Evolutionary conservation across 2,797 vertebrate genomes (phyloP).

Genomic region (Ceyx erithaca): DNA sequence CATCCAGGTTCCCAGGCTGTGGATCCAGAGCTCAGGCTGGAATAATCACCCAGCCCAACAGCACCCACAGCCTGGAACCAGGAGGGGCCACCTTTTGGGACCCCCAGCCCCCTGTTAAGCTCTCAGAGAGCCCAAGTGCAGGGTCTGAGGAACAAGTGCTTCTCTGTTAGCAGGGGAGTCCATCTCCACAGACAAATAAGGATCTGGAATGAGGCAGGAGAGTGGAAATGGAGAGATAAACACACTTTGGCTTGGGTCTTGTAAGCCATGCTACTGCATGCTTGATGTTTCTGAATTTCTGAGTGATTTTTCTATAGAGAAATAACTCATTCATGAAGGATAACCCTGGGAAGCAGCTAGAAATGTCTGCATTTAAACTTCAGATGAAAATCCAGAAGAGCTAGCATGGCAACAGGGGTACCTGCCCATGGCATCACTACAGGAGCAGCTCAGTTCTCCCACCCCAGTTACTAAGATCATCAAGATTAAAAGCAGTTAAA

Average conservation of each 20-base stretch:
- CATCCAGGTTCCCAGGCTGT: constrained; percentile 17
- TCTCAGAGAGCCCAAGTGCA: fast-evolving
- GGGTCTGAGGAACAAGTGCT: not conserved
- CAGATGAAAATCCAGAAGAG: not conserved
- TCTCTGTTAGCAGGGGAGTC: not conserved
- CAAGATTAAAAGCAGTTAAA: not conserved
- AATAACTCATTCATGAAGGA: not conserved
- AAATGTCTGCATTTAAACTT: not conserved
- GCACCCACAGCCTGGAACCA: not conserved
- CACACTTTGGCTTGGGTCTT: not conserved
- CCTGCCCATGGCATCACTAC: not conserved
- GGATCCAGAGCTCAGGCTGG: not conserved
- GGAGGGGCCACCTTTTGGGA: not conserved
- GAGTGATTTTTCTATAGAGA: not conserved
- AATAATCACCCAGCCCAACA: not conserved
- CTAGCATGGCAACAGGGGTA: fast-evolving
- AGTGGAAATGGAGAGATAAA: not conserved
- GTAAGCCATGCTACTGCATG: not conserved
- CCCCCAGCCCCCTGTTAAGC: fast-evolving
- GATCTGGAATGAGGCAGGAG: not conserved
- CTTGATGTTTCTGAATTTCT: not conserved
- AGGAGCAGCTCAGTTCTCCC: not conserved
- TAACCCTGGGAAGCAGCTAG: not conserved
- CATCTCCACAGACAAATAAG: not conserved
- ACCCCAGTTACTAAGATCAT: not conserved